phyloP scores from a whole-genome alignment of 2,113 vertebrate genomes.

The Callorhinus ursinus region DNA sequence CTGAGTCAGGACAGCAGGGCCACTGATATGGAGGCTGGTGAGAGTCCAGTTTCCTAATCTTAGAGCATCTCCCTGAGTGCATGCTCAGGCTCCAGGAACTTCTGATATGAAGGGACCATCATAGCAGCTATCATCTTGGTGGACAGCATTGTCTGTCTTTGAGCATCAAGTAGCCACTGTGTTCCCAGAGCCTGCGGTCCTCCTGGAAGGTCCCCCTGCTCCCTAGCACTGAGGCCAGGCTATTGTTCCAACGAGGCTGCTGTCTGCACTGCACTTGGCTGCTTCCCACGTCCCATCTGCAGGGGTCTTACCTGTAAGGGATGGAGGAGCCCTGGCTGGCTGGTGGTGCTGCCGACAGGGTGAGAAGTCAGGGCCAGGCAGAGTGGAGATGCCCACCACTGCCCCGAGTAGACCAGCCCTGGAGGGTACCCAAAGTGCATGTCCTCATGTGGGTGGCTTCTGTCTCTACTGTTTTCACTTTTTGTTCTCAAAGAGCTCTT shows the following conservation, averaged over 20 bases:
- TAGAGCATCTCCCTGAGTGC: fast-evolving
- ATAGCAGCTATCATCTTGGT: fast-evolving
- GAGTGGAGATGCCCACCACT: fast-evolving
- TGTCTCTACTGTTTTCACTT: neutral
- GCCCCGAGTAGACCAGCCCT: no score
- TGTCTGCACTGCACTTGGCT: fast-evolving
- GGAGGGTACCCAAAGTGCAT: neutral
- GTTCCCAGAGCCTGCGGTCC: neutral
- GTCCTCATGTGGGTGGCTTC: fast-evolving
- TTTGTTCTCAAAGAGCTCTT: neutral
- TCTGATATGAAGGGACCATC: neutral
- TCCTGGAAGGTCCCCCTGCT: fast-evolving
- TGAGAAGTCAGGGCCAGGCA: fast-evolving
- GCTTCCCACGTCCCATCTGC: neutral
- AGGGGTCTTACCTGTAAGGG: neutral
- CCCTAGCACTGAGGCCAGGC: neutral
- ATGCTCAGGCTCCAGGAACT: no score
- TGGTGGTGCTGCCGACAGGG: neutral
- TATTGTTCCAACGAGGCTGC: fast-evolving
- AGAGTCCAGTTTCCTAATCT: neutral
- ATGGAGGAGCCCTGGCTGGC: neutral
- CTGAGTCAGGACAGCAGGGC: neutral
- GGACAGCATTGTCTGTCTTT: neutral
- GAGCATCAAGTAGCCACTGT: neutral
- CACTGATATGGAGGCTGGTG: neutral